phyloP scores from a whole-genome alignment of 1,140 invertebrate species.

The Hermetia illucens region DNA sequence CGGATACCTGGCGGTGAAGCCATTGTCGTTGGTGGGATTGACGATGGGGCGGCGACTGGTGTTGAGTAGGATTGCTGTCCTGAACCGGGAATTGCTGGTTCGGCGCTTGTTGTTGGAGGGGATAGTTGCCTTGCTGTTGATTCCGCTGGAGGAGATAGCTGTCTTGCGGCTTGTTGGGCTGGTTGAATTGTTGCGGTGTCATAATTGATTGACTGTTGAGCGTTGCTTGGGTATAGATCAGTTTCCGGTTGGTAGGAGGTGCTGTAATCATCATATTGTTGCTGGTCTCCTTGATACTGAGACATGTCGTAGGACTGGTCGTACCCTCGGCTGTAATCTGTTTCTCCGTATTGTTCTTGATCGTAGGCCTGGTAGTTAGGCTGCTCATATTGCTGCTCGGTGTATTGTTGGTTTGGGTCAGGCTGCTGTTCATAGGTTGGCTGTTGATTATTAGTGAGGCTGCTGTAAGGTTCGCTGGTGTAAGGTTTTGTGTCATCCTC shows the following conservation, averaged over 20 bases:
- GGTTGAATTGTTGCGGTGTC: constrained; percentile 13
- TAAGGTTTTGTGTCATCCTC: constrained; percentile 3
- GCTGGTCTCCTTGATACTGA: constrained; percentile 3
- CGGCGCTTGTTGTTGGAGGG: constrained; percentile 7
- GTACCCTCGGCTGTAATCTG: constrained; percentile 15
- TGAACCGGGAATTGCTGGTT: constrained; percentile 7
- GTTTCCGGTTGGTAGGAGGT: constrained; percentile 13
- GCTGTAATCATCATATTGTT: constrained; percentile 24
- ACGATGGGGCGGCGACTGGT: not conserved
- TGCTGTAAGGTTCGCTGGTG: constrained; percentile 8
- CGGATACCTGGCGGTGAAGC: constrained; percentile 13
- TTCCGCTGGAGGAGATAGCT: constrained; percentile 10
- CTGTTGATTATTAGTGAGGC: constrained; percentile 2
- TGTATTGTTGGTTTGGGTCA: not conserved
- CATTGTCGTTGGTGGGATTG: constrained; percentile 8
- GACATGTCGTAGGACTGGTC: not conserved
- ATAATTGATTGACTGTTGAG: not conserved
- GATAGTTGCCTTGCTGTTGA: constrained; percentile 2
- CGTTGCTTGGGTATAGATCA: not conserved
- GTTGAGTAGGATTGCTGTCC: constrained; percentile 6
- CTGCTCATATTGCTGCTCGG: not conserved
- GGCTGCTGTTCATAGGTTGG: constrained; percentile 5
- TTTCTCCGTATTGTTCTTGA: too few relatives aligned
- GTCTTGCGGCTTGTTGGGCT: constrained; percentile 10
- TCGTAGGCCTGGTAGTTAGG: not conserved